A percentile compares a stretch with the other conserved stretches of the same genome.
Evolutionary conservation across 92 coral and sea anemone genomes (phyloP).

Genomic region (Virgularia gustaviana): DNA sequence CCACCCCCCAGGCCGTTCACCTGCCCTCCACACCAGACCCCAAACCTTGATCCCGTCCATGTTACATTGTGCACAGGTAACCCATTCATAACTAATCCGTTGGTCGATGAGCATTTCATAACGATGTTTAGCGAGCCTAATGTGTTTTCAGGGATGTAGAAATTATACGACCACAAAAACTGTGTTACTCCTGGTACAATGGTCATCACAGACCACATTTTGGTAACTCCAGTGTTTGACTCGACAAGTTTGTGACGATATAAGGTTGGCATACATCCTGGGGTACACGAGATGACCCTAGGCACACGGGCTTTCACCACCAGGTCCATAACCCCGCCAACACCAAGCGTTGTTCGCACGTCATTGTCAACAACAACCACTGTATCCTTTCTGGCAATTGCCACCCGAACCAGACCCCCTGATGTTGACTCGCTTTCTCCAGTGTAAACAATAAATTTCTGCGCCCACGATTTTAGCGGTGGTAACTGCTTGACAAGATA

Average conservation of each 20-base stretch:
- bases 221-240: neutral
- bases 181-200: neutral
- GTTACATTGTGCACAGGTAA: neutral
- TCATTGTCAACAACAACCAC: neutral
- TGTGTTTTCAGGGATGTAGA: neutral
- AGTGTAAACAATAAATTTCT: neutral
- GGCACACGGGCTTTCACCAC: neutral
- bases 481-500: neutral
- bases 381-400: neutral
- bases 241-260: too few species aligned
- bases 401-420: neutral
- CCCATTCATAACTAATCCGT: constrained; percentile 4
- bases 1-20: neutral
- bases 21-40: neutral
- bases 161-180: neutral
- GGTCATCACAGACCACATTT: neutral
- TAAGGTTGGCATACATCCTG: neutral
- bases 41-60: neutral
- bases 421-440: neutral
- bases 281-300: neutral
- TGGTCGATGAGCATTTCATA: neutral
- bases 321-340: neutral
- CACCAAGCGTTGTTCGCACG: neutral
- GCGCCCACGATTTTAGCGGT: neutral
- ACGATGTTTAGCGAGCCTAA: neutral